Evolutionary conservation across 1,140 invertebrate species (phyloP).

Genomic region (Neodiprion virginianus): DNA sequence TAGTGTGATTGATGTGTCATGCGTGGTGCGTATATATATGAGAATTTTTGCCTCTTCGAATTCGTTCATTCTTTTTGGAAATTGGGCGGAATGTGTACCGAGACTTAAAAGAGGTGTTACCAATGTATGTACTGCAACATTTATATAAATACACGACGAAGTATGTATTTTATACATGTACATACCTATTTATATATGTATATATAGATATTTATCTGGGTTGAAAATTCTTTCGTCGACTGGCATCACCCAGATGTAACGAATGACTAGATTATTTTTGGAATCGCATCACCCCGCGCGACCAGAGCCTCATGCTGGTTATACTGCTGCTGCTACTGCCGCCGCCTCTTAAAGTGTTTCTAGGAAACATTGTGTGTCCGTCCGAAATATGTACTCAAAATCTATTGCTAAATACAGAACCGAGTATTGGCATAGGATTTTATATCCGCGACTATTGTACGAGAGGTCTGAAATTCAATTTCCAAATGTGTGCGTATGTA

Average conservation of each 20-base stretch:
- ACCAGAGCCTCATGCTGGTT: background rate
- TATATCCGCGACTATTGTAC: too few relatives aligned
- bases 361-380: background rate
- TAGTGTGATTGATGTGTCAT: too few relatives aligned
- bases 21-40: too few relatives aligned
- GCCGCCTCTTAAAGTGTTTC: background rate
- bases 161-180: conserved; percentile 20
- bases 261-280: conserved; percentile 12
- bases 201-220: conserved; percentile 20
- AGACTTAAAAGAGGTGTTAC: too few relatives aligned
- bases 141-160: conserved; percentile 16
- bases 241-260: conserved; percentile 8
- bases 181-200: conserved; percentile 20
- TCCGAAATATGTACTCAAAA: background rate
- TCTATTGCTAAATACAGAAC: too few relatives aligned
- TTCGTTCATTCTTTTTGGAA: too few relatives aligned
- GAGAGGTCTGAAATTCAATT: too few relatives aligned
- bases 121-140: conserved; percentile 9
- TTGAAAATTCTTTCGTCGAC: conserved; percentile 9
- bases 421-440: too few relatives aligned
- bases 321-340: too few relatives aligned
- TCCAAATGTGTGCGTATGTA: too few relatives aligned
- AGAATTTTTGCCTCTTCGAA: too few relatives aligned
- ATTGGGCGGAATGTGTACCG: too few relatives aligned
- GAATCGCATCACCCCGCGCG: background rate